Percentiles rank a stretch among this genome's conserved stretches.
Evolutionary conservation across 2,113 vertebrate species (phyloP).

Genomic region (Podocnemis expansa): DNA sequence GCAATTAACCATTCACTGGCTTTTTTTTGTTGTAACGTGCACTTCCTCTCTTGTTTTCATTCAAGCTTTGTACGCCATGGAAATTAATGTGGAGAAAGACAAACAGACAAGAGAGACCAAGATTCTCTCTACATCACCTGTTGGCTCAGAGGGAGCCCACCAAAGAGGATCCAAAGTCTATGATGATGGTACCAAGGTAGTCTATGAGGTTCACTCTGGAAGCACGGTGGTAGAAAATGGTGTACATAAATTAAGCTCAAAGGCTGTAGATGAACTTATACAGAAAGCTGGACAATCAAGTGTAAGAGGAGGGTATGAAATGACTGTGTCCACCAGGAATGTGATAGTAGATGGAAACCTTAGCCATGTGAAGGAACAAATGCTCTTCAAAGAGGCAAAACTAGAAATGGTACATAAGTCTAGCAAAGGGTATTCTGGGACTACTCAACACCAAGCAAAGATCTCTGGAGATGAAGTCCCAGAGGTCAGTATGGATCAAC

Average conservation of each 20-base stretch:
- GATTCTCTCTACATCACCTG: conserved; percentile 90
- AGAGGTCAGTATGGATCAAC: conserved; percentile 84
- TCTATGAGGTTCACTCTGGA: conserved; percentile 93
- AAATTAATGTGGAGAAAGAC: conserved; percentile 98
- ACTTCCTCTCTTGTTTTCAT: conserved; percentile 88
- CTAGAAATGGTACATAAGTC: conserved; percentile 87
- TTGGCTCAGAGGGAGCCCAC: conserved; percentile 87
- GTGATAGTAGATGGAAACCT: conserved; percentile 77
- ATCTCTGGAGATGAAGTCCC: conserved; percentile 63
- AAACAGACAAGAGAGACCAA: conserved; percentile 93
- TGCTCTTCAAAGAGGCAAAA: conserved; percentile 85
- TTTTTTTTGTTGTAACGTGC: conserved; percentile 90
- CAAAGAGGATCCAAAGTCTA: conserved; percentile 94
- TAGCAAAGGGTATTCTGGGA: conserved; percentile 76
- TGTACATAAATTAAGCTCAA: conserved; percentile 88
- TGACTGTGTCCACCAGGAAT: conserved; percentile 81
- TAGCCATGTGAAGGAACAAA: conserved; percentile 80
- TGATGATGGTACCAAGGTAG: conserved; percentile 95
- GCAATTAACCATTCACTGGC: conserved; percentile 90
- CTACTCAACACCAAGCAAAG: conserved; percentile 71
- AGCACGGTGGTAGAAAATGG: conserved; percentile 93
- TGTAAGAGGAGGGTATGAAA: conserved; percentile 74
- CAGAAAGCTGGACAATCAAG: conserved; percentile 87
- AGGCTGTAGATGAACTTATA: conserved; percentile 91
- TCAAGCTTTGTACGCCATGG: conserved; percentile 98